Evolutionary conservation across 2,797 vertebrate genomes (phyloP).

Genomic region (Rallus crepitans): DNA sequence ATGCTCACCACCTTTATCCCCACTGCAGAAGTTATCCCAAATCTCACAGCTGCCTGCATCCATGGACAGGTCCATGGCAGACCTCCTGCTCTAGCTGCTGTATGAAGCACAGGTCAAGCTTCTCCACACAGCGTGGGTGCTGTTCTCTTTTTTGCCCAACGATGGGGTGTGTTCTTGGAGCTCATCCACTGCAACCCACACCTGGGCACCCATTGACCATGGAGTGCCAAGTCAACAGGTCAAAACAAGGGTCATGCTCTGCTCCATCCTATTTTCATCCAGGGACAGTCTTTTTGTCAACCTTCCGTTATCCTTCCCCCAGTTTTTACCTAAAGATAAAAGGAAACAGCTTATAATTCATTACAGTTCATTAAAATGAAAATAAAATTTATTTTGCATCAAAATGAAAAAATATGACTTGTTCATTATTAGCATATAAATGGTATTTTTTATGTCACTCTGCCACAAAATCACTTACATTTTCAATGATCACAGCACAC

Average conservation of each 20-base stretch:
- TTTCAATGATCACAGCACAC: constrained; percentile 84
- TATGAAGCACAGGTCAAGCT: background rate
- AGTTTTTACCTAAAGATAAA: constrained; percentile 74
- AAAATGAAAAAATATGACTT: constrained; percentile 79
- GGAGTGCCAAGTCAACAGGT: background rate
- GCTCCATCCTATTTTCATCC: background rate
- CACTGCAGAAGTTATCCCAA: background rate
- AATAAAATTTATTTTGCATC: constrained; percentile 83
- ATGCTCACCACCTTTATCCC: background rate
- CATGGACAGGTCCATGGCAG: accelerated
- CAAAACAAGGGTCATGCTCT: background rate
- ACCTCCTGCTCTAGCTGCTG: background rate
- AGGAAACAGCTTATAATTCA: constrained; percentile 78
- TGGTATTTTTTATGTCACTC: constrained; percentile 83
- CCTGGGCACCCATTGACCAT: background rate
- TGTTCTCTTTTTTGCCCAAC: background rate
- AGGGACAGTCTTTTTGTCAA: constrained; percentile 20
- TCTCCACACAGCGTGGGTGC: background rate
- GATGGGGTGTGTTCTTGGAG: background rate
- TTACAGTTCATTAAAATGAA: constrained; percentile 83
- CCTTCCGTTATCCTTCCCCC: constrained; percentile 40
- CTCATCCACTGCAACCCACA: background rate
- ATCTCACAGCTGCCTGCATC: background rate
- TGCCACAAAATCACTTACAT: constrained; percentile 82
- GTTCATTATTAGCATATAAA: constrained; percentile 89